phyloP scores from a whole-genome alignment of 1,140 invertebrate species.

The Metaphire vulgaris region DNA sequence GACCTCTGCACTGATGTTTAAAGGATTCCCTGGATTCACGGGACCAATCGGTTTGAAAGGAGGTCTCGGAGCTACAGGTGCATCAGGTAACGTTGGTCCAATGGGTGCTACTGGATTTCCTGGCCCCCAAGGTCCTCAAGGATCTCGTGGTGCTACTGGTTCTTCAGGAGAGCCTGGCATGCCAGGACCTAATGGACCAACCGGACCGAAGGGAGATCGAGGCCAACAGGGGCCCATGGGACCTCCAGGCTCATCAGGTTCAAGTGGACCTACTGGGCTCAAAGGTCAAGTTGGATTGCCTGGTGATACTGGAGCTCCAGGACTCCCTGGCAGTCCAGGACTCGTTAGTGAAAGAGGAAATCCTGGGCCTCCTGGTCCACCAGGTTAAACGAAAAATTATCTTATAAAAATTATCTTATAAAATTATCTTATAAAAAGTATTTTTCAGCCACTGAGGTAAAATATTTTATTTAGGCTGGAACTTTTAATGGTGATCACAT shows the following conservation, averaged over 20 bases:
- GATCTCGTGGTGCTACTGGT: constrained; percentile 15
- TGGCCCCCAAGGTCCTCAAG: background rate
- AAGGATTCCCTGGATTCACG: constrained; percentile 1
- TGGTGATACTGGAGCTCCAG: constrained; percentile 8
- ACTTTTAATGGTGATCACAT: no score
- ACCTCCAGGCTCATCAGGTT: background rate
- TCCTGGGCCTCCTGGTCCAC: constrained; percentile 8
- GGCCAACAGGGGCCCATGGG: constrained; percentile 7
- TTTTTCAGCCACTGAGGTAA: no score
- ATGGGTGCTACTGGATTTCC: background rate
- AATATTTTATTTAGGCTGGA: no score
- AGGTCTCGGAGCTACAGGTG: constrained; percentile 6
- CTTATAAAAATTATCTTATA: no score
- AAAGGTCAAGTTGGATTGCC: background rate
- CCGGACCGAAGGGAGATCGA: background rate
- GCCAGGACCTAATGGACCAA: background rate
- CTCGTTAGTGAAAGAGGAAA: background rate
- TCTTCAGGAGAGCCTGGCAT: background rate
- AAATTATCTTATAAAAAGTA: no score
- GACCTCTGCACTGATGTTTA: no score
- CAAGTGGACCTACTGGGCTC: background rate
- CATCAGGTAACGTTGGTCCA: constrained; percentile 14
- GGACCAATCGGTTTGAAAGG: constrained; percentile 21
- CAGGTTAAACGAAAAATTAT: no score
- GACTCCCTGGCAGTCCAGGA: background rate